Evolutionary conservation across 2,888 invertebrate species (phyloP).

Genomic region (Cosmopolites sordidus): DNA sequence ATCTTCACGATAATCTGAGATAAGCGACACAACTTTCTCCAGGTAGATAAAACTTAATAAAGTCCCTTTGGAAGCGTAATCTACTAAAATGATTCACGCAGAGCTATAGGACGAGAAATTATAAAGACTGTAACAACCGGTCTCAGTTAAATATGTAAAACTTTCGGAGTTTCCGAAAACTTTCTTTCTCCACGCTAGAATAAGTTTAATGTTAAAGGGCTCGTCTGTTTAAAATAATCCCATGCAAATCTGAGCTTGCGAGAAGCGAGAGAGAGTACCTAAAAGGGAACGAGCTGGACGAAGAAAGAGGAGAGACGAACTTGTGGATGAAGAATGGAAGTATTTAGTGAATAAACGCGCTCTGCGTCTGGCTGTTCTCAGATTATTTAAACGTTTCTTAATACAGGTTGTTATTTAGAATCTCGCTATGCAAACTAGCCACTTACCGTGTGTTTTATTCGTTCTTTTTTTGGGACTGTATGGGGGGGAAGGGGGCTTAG

Average conservation of each 20-base stretch:
- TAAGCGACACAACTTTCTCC: too few relatives aligned
- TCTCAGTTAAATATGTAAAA: slow-evolving; percentile 28
- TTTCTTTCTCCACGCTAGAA: slow-evolving; percentile 2
- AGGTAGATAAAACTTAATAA: not conserved
- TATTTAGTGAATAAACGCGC: slow-evolving; percentile 48
- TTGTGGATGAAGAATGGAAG: slow-evolving; percentile 46
- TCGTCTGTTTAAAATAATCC: slow-evolving; percentile 48
- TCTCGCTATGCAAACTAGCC: slow-evolving; percentile 34
- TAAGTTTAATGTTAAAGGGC: slow-evolving; percentile 46
- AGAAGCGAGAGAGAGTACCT: slow-evolving; percentile 31
- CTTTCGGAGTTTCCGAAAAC: slow-evolving; percentile 21
- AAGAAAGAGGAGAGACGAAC: slow-evolving; percentile 26
- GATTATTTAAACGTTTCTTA: slow-evolving; percentile 52
- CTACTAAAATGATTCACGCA: not conserved
- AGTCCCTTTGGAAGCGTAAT: not conserved
- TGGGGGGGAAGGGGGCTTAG: too few relatives aligned
- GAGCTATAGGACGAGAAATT: not conserved
- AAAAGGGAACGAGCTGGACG: slow-evolving; percentile 17
- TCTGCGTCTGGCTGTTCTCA: slow-evolving; percentile 50
- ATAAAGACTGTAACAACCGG: slow-evolving; percentile 10
- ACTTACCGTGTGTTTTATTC: slow-evolving; percentile 37
- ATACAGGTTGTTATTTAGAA: slow-evolving; percentile 51
- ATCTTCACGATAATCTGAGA: too few relatives aligned
- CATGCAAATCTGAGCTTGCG: slow-evolving; percentile 47
- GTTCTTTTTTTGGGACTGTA: slow-evolving; percentile 35